Conservation (phyloP, 2,113 vertebrate species). For the Archilochus colubris region DNA sequence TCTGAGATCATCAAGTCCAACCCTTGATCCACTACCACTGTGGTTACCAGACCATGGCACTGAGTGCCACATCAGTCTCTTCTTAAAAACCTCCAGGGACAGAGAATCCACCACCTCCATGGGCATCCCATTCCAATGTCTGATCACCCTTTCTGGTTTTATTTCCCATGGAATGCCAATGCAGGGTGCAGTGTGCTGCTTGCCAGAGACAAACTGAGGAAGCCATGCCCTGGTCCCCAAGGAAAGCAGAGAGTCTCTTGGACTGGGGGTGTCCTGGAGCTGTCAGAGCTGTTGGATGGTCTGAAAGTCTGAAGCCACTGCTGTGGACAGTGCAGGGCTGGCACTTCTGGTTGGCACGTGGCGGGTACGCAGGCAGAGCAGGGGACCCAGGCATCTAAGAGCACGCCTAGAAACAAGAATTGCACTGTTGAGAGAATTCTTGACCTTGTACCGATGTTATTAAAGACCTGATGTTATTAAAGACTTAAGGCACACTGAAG, state of each 20-base stretch:
- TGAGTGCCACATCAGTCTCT: no score
- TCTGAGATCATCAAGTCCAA: no score
- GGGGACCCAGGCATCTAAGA: background rate
- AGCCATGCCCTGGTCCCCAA: background rate
- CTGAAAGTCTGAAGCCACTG: background rate
- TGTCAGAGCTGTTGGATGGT: background rate
- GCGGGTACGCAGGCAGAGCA: background rate
- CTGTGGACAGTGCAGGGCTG: background rate
- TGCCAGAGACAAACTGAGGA: background rate
- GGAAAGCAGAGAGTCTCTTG: background rate
- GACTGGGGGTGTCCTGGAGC: background rate
- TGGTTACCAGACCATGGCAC: no score
- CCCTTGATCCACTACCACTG: no score
- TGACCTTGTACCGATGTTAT: background rate
- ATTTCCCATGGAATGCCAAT: fast-evolving
- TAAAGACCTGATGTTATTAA: background rate
- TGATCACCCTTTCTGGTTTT: no score
- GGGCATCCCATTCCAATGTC: no score
- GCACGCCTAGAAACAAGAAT: background rate
- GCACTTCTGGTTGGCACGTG: background rate
- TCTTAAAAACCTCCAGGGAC: no score
- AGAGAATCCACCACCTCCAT: no score
- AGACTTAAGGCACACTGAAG: background rate
- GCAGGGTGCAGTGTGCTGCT: background rate
- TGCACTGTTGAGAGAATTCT: background rate